phyloP scores from a whole-genome alignment of 2,888 invertebrate genomes.

The Dexiosoma caninum region DNA sequence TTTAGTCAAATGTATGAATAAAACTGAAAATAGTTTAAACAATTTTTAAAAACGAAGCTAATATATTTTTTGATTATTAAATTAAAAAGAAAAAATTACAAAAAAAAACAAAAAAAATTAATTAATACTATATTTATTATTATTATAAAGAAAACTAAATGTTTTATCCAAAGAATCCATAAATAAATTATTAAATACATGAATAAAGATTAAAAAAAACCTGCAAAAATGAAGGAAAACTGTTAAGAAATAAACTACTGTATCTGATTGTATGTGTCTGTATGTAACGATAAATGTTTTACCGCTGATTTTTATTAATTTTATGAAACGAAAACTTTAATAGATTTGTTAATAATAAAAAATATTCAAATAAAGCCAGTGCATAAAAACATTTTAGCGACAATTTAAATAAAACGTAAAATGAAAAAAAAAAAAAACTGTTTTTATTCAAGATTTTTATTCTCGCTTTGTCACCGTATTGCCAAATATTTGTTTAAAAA shows the following conservation, averaged over 20 bases:
- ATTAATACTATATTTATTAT: constrained; percentile 39
- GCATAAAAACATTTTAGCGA: constrained; percentile 32
- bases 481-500: no score
- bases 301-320: constrained; percentile 52
- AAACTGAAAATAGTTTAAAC: constrained; percentile 15
- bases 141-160: constrained; percentile 15
- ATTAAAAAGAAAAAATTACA: background rate
- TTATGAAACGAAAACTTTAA: constrained; percentile 44
- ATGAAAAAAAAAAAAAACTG: background rate
- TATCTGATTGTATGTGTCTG: constrained; percentile 55
- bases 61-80: constrained; percentile 52
- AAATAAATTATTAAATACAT: constrained; percentile 24
- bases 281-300: constrained; percentile 51
- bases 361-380: background rate
- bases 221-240: background rate
- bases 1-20: constrained; percentile 38
- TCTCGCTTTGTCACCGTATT: no score
- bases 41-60: constrained; percentile 11
- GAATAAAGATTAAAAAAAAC: constrained; percentile 2
- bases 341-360: constrained; percentile 44
- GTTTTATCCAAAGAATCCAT: constrained; percentile 29
- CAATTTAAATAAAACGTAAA: constrained; percentile 25
- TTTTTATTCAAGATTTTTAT: background rate
- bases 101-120: constrained; percentile 31
- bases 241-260: constrained; percentile 41